These are phyloP conservation scores for Rhodinocichla rosea DNA, from an alignment of 2,113 vertebrate species.

Conservation along the genomic window DNA sequence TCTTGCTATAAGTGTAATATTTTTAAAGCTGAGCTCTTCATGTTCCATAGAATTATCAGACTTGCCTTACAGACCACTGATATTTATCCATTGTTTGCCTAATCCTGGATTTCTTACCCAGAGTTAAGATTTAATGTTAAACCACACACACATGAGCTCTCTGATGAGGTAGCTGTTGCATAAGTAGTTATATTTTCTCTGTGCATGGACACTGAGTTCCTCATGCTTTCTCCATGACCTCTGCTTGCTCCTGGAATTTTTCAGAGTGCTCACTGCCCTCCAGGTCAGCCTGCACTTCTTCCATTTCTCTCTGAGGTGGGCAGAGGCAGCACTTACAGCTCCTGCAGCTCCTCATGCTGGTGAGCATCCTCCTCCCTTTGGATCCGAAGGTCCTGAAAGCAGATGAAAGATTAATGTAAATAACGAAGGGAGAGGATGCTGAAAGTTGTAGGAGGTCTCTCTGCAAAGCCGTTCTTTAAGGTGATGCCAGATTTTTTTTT, in stretches of 20 bases:
- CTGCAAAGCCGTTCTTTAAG: neutral
- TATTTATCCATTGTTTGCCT: neutral
- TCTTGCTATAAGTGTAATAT: neutral
- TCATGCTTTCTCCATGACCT: conserved; percentile 64
- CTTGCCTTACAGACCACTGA: neutral
- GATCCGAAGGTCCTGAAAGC: conserved; percentile 65
- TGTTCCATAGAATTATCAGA: neutral
- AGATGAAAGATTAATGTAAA: neutral
- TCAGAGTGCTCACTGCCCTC: conserved; percentile 67
- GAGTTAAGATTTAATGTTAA: neutral
- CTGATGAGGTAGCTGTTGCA: neutral
- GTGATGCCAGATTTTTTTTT: neutral
- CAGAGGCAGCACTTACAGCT: conserved; percentile 50
- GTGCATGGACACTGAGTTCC: conserved; percentile 62
- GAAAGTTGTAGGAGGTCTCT: neutral
- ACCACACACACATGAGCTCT: neutral
- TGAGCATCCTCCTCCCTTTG: conserved; percentile 72
- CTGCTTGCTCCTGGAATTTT: conserved; percentile 69
- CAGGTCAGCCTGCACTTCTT: conserved; percentile 60
- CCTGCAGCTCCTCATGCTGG: conserved; percentile 70
- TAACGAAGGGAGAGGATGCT: neutral
- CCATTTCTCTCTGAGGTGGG: conserved; percentile 62
- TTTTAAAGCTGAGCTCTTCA: neutral
- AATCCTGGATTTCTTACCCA: neutral
- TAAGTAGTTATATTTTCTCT: neutral